Evolutionary conservation across 2,888 invertebrate genomes (phyloP), one percentile per base, ranked within the genome.

Genomic region (Notodonta ziczac): DNA sequence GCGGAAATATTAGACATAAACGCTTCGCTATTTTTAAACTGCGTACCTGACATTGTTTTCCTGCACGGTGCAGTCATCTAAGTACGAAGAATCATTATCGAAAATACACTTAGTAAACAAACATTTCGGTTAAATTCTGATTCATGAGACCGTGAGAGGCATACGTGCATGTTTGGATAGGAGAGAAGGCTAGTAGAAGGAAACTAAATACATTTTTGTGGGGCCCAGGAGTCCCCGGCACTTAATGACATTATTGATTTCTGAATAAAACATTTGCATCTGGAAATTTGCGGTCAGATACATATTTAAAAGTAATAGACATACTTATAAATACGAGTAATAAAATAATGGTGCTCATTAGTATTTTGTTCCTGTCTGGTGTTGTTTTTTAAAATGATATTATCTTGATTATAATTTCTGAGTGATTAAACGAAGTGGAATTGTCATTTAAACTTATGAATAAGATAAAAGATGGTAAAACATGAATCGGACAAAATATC

Each of bases 1-100:
- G 46, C 46, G 46, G 46, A 46, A 52, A 52, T 52, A 32, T 52
- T 52, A 13, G 32, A 52, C 32, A 52, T 13, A 52, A 50, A 9
- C 14, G 50, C 50, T 14, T 16, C 14, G 5, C 24, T 52, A 16
- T 52, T 52, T 52, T 35, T 32, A 52, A 16, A 52, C 50, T 46
- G 46, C 50, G 50, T 50, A 50, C 50, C 50, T 50, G 52, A 52
- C 52, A 16, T 52, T 32, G 32, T 52, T 52, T 52, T 52, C 50
- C 50, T 50, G 16, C 16, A n/a, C 46, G 5, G 44, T 50, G 50
- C 16, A 50, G 16, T 48, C 14, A 13, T 50, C 10, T 52, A 16
- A 4, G 32, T 52, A 32, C 52, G 32, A 12, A 13, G 52, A 52
- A 52, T 14, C 32, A 52, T 52, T 52, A 52, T 52, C 52, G 50